Evolutionary conservation across 2,797 vertebrate species (phyloP).

Genomic region (Myripristis jacobus): DNA sequence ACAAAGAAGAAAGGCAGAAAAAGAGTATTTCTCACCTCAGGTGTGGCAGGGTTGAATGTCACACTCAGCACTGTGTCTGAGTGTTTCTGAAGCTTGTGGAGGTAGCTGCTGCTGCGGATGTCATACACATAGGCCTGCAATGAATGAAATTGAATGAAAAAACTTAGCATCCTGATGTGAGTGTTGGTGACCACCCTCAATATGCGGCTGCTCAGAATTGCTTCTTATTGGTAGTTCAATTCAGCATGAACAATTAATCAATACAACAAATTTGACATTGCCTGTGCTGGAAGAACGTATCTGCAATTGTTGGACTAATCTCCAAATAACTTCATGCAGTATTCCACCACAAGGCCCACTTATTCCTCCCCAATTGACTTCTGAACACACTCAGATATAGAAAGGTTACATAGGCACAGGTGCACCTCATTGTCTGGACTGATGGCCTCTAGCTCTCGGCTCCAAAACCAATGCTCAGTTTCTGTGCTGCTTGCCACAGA

Average conservation of each 20-base stretch:
- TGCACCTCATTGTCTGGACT: too few relatives aligned
- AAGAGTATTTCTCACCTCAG: slow-evolving; percentile 82
- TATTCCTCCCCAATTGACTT: too few relatives aligned
- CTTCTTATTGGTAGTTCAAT: neutral
- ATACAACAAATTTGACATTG: neutral
- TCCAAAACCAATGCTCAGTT: too few relatives aligned
- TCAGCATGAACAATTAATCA: neutral
- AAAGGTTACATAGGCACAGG: too few relatives aligned
- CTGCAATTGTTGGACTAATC: neutral
- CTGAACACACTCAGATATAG: too few relatives aligned
- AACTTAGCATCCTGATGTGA: slow-evolving; percentile 6
- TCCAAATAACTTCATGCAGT: neutral
- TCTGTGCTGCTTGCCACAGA: too few relatives aligned
- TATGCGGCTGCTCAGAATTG: slow-evolving; percentile 13
- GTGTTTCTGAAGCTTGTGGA: slow-evolving; percentile 86
- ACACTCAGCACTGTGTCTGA: slow-evolving; percentile 86
- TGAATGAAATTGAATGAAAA: slow-evolving; percentile 30
- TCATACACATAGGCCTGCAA: slow-evolving; percentile 88
- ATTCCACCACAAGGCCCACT: neutral
- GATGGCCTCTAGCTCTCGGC: too few relatives aligned
- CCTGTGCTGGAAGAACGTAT: slow-evolving; percentile 16
- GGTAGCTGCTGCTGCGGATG: slow-evolving; percentile 84
- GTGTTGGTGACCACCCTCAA: neutral
- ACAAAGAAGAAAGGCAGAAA: slow-evolving; percentile 1
- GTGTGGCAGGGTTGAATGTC: slow-evolving; percentile 86